Conservation (phyloP, 1,140 invertebrate species). For the Formica selysi region DNA sequence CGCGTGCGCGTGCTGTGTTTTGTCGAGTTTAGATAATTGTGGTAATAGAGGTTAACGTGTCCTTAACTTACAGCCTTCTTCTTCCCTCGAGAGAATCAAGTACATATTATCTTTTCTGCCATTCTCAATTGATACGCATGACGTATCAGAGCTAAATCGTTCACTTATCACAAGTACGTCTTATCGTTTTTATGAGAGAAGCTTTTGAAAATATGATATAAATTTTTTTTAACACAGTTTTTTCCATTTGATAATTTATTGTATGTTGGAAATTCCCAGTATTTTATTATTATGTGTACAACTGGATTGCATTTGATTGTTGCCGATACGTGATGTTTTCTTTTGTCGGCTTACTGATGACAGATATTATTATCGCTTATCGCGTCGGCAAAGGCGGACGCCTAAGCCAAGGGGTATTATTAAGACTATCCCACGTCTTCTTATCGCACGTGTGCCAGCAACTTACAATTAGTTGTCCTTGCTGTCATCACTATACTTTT, state of each 20-base stretch:
- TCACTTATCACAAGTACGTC: background rate
- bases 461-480: background rate
- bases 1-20: slow-evolving; percentile 21
- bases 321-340: slow-evolving; percentile 66
- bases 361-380: slow-evolving; percentile 80
- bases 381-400: slow-evolving; percentile 67
- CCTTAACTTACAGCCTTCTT: background rate
- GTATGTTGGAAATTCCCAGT: background rate
- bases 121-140: background rate
- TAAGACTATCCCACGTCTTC: slow-evolving; percentile 71
- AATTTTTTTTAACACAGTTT: background rate
- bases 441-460: slow-evolving; percentile 68
- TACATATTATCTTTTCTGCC: background rate
- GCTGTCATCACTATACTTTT: background rate
- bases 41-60: slow-evolving; percentile 49
- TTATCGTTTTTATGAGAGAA: background rate
- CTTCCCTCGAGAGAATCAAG: background rate
- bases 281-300: slow-evolving; percentile 14
- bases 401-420: slow-evolving; percentile 69
- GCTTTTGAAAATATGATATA: background rate
- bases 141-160: background rate
- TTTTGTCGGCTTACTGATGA: slow-evolving; percentile 77
- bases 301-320: background rate
- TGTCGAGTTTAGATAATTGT: slow-evolving; percentile 63
- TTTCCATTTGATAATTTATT: slow-evolving; percentile 1